phyloP scores from a whole-genome alignment of 2,797 vertebrate species.

The Chloroceryle inda region DNA sequence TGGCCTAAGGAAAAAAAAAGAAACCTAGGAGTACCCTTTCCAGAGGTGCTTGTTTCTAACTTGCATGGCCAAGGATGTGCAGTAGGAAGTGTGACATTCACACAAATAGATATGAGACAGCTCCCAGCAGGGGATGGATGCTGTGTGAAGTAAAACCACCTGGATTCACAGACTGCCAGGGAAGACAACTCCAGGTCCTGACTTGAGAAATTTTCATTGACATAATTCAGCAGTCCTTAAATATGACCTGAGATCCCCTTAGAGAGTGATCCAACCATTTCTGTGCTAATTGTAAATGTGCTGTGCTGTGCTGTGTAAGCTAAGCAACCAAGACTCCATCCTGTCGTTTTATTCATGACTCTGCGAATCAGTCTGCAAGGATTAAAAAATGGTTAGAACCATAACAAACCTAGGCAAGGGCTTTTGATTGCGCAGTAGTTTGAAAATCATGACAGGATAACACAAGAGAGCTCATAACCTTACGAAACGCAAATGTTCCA shows the following conservation, averaged over 20 bases:
- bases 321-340: neutral
- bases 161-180: neutral
- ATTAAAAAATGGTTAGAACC: neutral
- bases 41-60: neutral
- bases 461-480: neutral
- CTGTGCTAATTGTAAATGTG: neutral
- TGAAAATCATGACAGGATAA: conserved; percentile 12
- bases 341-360: neutral
- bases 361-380: neutral
- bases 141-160: neutral
- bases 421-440: neutral
- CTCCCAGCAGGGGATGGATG: neutral
- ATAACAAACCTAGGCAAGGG: neutral
- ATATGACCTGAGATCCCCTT: neutral
- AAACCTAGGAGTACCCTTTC: neutral
- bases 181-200: neutral
- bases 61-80: rapidly evolving
- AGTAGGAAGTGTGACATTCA: neutral
- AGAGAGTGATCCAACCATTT: neutral
- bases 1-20: neutral
- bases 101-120: neutral
- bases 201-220: neutral
- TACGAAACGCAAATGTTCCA: conserved; percentile 3
- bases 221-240: neutral
- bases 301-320: neutral